Percentiles rank a stretch among this genome's conserved stretches.
Conservation (phyloP, 2,888 invertebrate genomes). For the Limenitis camilla region DNA sequence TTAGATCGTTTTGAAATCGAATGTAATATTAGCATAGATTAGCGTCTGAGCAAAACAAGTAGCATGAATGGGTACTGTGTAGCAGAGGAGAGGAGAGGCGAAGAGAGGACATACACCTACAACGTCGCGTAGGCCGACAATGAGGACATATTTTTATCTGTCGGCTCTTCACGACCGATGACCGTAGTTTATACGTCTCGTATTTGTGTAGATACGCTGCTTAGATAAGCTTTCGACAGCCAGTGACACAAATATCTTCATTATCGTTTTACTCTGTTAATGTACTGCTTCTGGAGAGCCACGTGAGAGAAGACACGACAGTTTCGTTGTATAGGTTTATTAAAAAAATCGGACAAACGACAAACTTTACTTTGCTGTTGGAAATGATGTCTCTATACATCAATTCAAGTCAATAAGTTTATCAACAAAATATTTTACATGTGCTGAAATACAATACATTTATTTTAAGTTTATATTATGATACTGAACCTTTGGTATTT, state of each 20-base stretch:
- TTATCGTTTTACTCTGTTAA: background rate
- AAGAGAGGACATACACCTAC: conserved; percentile 13
- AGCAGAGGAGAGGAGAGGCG: background rate
- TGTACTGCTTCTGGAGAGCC: no score
- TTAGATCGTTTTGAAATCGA: no score
- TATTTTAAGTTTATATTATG: no score
- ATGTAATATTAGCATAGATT: conserved; percentile 1
- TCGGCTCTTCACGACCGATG: conserved; percentile 17
- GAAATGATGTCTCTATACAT: no score
- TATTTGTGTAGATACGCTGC: conserved; percentile 12
- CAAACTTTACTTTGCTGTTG: no score
- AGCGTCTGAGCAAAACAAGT: conserved; percentile 6
- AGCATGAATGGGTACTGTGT: conserved; percentile 6
- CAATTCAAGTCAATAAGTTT: no score
- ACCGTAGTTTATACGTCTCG: conserved; percentile 17
- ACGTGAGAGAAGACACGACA: no score
- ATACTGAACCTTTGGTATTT: no score
- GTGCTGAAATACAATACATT: no score
- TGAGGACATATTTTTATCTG: conserved; percentile 23
- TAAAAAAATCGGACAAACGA: no score
- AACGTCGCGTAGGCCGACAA: conserved; percentile 20
- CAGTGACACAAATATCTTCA: conserved; percentile 18
- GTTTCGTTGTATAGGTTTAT: no score
- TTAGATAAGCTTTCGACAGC: conserved; percentile 12
- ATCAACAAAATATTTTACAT: no score